Percentiles rank a stretch among this genome's conserved stretches.
phyloP scores from a whole-genome alignment of 2,888 invertebrate species.

The Nezara viridula region DNA sequence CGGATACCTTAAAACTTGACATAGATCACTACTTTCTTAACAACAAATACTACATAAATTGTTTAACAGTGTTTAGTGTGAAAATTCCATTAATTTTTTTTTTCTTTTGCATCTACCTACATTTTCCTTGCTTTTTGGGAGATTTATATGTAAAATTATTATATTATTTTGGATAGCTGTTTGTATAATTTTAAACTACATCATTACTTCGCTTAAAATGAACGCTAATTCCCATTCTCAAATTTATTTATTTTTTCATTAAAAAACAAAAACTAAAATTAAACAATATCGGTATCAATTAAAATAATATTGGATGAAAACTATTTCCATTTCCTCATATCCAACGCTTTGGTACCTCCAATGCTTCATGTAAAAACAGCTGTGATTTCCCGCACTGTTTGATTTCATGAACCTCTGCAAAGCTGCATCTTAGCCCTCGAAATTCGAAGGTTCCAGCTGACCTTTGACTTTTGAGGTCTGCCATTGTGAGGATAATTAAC shows the following conservation, averaged over 20 bases:
- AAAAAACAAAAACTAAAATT: neutral
- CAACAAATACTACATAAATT: neutral
- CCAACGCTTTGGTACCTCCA: neutral
- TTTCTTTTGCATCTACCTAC: neutral
- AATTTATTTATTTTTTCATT: too few species aligned
- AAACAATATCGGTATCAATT: too few species aligned
- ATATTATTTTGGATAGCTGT: neutral
- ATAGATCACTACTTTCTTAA: neutral
- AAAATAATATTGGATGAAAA: neutral
- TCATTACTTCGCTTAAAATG: too few species aligned
- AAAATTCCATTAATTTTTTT: neutral
- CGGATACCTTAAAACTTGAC: neutral
- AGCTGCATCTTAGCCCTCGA: neutral
- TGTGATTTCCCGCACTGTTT: neutral
- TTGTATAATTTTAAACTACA: neutral
- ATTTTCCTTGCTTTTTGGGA: neutral
- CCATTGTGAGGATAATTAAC: slow-evolving; percentile 30
- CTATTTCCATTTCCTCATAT: neutral
- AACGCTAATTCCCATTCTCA: too few species aligned
- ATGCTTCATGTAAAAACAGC: neutral
- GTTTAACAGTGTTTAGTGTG: neutral
- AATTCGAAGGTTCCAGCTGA: neutral
- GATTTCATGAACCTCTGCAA: neutral
- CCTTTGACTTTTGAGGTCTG: slow-evolving; percentile 49
- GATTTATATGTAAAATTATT: neutral